These are phyloP conservation scores for Penelope pileata DNA, from an alignment of 2,113 vertebrate species.

Conservation along the genomic window DNA sequence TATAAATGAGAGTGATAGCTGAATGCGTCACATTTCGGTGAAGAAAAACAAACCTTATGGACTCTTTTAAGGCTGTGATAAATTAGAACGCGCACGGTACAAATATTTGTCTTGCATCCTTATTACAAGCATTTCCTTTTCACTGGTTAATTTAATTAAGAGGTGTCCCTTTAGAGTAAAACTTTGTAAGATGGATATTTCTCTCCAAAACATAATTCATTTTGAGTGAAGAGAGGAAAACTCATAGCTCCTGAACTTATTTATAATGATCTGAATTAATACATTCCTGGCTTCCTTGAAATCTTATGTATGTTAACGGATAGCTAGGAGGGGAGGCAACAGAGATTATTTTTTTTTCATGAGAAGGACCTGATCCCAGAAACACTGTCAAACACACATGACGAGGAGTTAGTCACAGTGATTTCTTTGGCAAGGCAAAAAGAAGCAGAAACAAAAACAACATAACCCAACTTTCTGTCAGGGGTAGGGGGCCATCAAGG, in stretches of 20 bases:
- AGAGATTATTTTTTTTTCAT: conserved; percentile 62
- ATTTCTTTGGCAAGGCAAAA: conserved; percentile 58
- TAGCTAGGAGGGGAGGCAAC: conserved; percentile 49
- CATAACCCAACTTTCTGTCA: conserved; percentile 39
- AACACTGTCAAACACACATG: conserved; percentile 35
- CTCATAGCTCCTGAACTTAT: conserved; percentile 52
- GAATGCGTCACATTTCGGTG: conserved; percentile 61
- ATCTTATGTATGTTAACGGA: conserved; percentile 14
- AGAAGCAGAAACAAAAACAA: conserved; percentile 62
- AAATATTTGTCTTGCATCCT: conserved; percentile 72
- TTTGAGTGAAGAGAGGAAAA: conserved; percentile 53
- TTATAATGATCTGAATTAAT: conserved; percentile 54
- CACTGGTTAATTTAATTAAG: conserved; percentile 63
- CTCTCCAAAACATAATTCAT: conserved; percentile 36
- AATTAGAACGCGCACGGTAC: conserved; percentile 67
- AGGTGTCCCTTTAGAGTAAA: conserved; percentile 50
- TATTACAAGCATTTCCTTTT: conserved; percentile 75
- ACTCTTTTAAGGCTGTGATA: conserved; percentile 70
- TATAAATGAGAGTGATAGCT: conserved; percentile 70
- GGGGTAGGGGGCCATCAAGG: not conserved
- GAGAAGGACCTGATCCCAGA: conserved; percentile 57
- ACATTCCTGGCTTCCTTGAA: conserved; percentile 41
- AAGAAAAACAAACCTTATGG: conserved; percentile 69
- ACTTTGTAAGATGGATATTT: conserved; percentile 35
- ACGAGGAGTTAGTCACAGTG: conserved; percentile 64